Evolutionary conservation across 2,888 invertebrate species (phyloP).

Genomic region (Ormyrus labotus): DNA sequence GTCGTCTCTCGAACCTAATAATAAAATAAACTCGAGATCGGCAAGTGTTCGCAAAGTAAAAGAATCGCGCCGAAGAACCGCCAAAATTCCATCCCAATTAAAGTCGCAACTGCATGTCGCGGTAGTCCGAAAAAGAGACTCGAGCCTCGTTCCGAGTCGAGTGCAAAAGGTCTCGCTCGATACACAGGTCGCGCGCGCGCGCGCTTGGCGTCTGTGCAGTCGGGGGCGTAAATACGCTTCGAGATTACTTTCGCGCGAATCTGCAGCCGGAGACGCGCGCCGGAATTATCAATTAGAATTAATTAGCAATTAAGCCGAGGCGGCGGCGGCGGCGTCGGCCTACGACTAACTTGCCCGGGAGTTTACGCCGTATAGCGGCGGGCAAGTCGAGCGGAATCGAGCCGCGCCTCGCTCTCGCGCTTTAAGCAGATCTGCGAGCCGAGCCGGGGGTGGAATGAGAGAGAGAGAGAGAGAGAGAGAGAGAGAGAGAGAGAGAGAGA

Average conservation of each 20-base stretch:
- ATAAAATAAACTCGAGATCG: no score
- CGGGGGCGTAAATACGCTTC: conserved; percentile 64
- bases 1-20: no score
- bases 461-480: not conserved
- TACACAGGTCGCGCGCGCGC: no score
- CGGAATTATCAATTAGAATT: conserved; percentile 68
- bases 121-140: no score
- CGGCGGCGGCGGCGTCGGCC: conserved; percentile 54
- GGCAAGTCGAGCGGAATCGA: not conserved
- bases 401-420: not conserved
- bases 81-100: no score
- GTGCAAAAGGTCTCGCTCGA: no score
- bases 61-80: no score
- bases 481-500: no score
- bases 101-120: no score
- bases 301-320: conserved; percentile 65
- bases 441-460: not conserved
- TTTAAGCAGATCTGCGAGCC: not conserved
- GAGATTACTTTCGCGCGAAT: conserved; percentile 59
- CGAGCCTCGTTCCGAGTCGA: no score
- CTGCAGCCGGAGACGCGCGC: not conserved
- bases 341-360: conserved; percentile 8
- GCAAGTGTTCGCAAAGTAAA: no score
- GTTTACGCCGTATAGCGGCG: not conserved
- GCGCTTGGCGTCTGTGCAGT: conserved; percentile 15